Base-by-base conservation (phyloP, 2,888 invertebrate genomes). In the Polydesmus complanatus region DNA sequence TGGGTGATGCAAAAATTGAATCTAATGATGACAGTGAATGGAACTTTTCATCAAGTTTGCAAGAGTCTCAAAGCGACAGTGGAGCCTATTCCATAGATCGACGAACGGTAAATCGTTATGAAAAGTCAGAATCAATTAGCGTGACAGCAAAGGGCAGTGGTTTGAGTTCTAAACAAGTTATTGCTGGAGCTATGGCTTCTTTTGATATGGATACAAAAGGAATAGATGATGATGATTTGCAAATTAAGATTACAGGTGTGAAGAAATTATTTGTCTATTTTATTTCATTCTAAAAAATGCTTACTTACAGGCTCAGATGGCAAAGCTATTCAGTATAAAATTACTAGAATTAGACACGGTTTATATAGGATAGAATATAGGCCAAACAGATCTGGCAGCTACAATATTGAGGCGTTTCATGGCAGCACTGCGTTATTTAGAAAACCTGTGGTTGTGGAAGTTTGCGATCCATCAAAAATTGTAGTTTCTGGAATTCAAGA, bases 301-400 rank as follows among this genome's bases (percentile, higher is more conserved):
- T 21, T 54, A 26, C 51, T 21, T 27, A 18, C 64, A 76, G 79
- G 78, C 49, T 79, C 81, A 1, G 78, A 78, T 66, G 78, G 78
- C 50, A 73, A 74, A 25, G 72, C 74, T 8, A 74, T 79, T 64
- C 75, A 77, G 68, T 62, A 73, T 69, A 58, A 75, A 70, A 74
- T 68, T 71, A 74, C 68, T 66, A 73, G 61, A 59, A 68, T 72
- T 26, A 69, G 68, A n/a, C 68, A 68, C 58, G 71, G 71, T 67
- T 75, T 72, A 77, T 67, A 77, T 58, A 77, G 85, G 0, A 83
- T 87, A 0, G 87, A 87, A 68, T 89, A 89, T 73, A 82, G 84
- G 1, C 86, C 88, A 0, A 80, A 80, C 65, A 78, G 81, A 64
- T 86, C 88, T 2, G 90, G 91, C 1, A 79, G 81, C 18, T 86